Percentiles rank a stretch among this genome's conserved stretches.
phyloP scores from a whole-genome alignment of 2,888 invertebrate genomes.

The Ichneumoninae sp. region DNA sequence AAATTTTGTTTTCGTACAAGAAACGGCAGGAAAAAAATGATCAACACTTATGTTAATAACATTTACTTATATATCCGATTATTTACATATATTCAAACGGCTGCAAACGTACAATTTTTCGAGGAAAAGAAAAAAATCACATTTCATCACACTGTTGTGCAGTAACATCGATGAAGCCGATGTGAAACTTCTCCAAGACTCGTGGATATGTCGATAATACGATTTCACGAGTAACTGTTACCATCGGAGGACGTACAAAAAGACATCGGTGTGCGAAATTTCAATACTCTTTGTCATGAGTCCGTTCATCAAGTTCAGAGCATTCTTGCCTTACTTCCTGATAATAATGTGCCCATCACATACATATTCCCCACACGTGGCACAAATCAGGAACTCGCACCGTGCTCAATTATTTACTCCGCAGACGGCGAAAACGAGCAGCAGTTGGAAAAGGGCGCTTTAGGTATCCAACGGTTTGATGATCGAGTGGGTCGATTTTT shows the following conservation, averaged over 20 bases:
- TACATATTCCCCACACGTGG: not conserved
- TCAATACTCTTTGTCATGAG: not conserved
- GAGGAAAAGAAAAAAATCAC: not conserved
- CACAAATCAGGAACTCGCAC: slow-evolving; percentile 17
- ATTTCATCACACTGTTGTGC: not conserved
- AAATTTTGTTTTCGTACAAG: not conserved
- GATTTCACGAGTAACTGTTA: not conserved
- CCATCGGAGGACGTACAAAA: not conserved
- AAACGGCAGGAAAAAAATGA: not conserved
- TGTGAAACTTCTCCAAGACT: not conserved
- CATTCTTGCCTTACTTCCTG: not conserved
- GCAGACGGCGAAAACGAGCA: not conserved
- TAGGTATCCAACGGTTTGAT: not conserved
- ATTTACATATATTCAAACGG: slow-evolving; percentile 6
- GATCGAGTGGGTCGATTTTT: not conserved
- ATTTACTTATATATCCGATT: not conserved
- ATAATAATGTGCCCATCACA: not conserved
- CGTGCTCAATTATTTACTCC: slow-evolving; percentile 16
- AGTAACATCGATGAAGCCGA: not conserved
- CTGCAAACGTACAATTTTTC: not conserved
- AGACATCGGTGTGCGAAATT: not conserved
- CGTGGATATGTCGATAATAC: not conserved
- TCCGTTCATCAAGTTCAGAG: not conserved
- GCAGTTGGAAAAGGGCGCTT: not conserved
- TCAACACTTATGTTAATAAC: not conserved